These are phyloP conservation scores for Enteromius mattozi DNA, from an alignment of 2,797 vertebrate species.

Conservation along the genomic window DNA sequence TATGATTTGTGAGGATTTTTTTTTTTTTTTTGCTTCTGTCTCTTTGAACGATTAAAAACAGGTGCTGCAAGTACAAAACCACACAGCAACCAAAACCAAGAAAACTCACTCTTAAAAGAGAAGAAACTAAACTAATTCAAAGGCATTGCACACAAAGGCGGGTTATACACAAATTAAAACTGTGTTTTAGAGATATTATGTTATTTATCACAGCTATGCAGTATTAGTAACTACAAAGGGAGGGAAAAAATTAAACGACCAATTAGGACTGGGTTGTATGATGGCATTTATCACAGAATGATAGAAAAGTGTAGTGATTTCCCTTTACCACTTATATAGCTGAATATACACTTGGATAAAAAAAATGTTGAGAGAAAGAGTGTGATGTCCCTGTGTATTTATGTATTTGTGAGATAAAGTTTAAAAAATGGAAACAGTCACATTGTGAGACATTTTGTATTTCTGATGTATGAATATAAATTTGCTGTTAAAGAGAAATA, in stretches of 20 bases:
- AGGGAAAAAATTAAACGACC: background rate
- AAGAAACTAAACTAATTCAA: constrained; percentile 2
- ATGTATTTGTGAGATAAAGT: background rate
- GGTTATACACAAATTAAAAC: background rate
- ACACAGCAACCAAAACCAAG: constrained; percentile 24
- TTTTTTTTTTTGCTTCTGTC: constrained; percentile 18
- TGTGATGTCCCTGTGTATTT: background rate
- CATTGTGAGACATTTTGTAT: background rate
- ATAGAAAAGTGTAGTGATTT: background rate
- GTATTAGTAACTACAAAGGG: background rate
- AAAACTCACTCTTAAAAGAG: constrained; percentile 21
- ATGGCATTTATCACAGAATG: background rate
- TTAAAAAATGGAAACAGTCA: background rate
- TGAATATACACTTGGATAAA: background rate
- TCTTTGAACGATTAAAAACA: background rate
- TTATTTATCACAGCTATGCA: background rate
- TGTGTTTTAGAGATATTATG: background rate
- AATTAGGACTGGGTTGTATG: background rate
- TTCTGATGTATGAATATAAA: background rate
- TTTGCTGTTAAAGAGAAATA: background rate
- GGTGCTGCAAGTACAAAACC: background rate
- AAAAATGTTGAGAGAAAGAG: background rate
- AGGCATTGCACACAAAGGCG: background rate
- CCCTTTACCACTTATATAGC: background rate
- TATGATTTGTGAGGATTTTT: background rate